Percentiles rank a stretch among this genome's conserved stretches.
These are phyloP conservation scores for Bombus confusus DNA, from an alignment of 1,140 invertebrate species.

Conservation along the genomic window DNA sequence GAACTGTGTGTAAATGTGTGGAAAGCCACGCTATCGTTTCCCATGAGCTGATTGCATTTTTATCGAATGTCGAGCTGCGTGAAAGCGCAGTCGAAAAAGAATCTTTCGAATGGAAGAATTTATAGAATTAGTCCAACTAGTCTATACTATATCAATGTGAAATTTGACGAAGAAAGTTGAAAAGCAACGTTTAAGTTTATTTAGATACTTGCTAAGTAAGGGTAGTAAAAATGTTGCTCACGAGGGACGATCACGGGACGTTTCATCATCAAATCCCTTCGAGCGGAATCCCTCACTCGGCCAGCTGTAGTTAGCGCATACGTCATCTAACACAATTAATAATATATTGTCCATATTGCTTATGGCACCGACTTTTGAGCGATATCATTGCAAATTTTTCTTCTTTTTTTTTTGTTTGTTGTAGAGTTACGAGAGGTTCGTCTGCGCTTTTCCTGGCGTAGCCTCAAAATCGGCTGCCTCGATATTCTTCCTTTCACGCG, in stretches of 20 bases:
- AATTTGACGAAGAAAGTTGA: not conserved
- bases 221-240: not conserved
- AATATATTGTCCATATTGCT: constrained; percentile 77
- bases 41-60: constrained; percentile 2
- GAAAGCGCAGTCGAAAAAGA: not conserved
- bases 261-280: constrained; percentile 35
- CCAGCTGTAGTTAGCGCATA: constrained; percentile 75
- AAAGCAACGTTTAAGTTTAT: not conserved
- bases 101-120: not conserved
- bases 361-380: constrained; percentile 76
- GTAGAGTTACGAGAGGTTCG: constrained; percentile 34
- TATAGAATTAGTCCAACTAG: not conserved
- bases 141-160: no score
- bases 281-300: constrained; percentile 64
- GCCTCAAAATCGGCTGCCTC: constrained; percentile 15
- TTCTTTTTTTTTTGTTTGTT: not conserved
- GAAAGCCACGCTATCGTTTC: constrained; percentile 30
- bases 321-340: constrained; percentile 61
- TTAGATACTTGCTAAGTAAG: not conserved
- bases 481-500: not conserved
- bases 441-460: constrained; percentile 4
- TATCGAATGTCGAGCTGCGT: not conserved
- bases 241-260: constrained; percentile 31
- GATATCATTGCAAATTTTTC: constrained; percentile 57
- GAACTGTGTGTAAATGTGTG: constrained; percentile 59